Percentiles rank a stretch among this genome's conserved stretches.
Conservation (phyloP, 2,888 invertebrate genomes). For the Caenorhabditis panamensis region DNA sequence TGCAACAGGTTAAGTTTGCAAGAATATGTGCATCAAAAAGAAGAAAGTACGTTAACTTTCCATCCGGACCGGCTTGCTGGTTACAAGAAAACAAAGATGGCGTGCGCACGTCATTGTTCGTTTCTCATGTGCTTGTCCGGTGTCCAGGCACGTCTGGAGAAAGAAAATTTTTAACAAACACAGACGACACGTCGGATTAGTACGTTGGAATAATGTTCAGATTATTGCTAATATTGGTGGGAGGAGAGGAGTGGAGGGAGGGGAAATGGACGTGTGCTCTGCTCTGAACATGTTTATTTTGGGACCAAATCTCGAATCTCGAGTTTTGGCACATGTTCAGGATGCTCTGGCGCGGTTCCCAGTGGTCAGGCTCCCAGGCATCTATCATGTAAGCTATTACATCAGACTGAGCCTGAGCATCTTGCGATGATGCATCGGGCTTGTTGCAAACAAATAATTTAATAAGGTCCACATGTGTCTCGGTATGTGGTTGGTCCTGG, state of each 20-base stretch:
- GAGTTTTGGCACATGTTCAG: conserved; percentile 7
- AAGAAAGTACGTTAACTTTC: too few relatives aligned
- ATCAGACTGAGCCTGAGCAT: not conserved
- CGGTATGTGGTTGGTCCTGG: conserved; percentile 2
- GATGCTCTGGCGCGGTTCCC: not conserved
- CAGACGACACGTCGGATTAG: conserved; percentile 33
- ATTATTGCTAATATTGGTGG: conserved; percentile 36
- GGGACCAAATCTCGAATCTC: too few relatives aligned
- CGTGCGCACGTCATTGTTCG: conserved; percentile 33
- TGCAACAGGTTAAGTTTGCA: too few relatives aligned
- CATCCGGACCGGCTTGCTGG: not conserved
- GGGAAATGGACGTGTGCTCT: too few relatives aligned
- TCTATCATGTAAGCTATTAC: conserved; percentile 35
- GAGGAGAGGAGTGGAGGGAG: not conserved
- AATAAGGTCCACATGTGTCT: conserved; percentile 24
- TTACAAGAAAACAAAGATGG: not conserved
- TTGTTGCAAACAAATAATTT: conserved; percentile 32
- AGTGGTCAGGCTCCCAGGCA: conserved; percentile 41
- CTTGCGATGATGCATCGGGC: conserved; percentile 17
- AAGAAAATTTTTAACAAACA: conserved; percentile 27
- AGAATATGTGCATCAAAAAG: too few relatives aligned
- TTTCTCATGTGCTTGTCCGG: conserved; percentile 10
- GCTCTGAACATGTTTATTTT: conserved; percentile 22
- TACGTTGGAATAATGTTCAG: conserved; percentile 18
- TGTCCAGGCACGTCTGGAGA: not conserved